These are phyloP conservation scores for Ectropis grisescens DNA, from an alignment of 1,140 invertebrate species.

Conservation along the genomic window DNA sequence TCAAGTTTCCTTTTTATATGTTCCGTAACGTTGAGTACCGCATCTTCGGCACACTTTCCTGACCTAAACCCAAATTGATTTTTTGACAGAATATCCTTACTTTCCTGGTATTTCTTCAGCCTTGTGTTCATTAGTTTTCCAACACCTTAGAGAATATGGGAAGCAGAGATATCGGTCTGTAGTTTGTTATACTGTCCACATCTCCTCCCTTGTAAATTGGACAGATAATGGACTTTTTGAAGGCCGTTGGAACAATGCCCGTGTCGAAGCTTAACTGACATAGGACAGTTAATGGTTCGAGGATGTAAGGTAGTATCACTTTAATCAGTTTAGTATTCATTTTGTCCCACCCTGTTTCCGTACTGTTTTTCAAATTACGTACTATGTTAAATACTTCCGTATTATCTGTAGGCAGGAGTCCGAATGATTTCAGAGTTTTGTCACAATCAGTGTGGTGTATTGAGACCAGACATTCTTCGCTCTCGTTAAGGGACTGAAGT, in stretches of 20 bases:
- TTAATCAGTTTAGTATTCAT: constrained; percentile 1
- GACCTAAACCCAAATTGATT: constrained; percentile 1
- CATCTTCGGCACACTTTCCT: not conserved
- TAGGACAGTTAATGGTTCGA: not conserved
- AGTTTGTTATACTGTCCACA: constrained; percentile 2
- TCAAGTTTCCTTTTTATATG: not conserved
- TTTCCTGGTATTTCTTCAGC: not conserved
- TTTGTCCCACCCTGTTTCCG: constrained; percentile 5
- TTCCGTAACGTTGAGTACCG: not conserved
- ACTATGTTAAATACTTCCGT: constrained; percentile 1
- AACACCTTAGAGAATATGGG: constrained; percentile 6
- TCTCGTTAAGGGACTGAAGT: too few relatives aligned
- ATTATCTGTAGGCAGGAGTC: not conserved
- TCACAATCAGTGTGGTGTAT: not conserved
- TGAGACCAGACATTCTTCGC: not conserved
- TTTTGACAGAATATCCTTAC: not conserved
- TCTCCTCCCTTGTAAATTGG: constrained; percentile 1
- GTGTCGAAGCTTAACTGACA: not conserved
- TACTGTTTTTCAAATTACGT: constrained; percentile 1
- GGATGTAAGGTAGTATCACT: not conserved
- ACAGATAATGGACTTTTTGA: constrained; percentile 1
- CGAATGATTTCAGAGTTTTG: not conserved
- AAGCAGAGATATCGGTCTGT: constrained; percentile 8
- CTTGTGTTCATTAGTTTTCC: constrained; percentile 7
- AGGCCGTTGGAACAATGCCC: not conserved